These are phyloP conservation scores for Salvelinus namaycush DNA, from an alignment of 2,113 vertebrate species.

Conservation along the genomic window DNA sequence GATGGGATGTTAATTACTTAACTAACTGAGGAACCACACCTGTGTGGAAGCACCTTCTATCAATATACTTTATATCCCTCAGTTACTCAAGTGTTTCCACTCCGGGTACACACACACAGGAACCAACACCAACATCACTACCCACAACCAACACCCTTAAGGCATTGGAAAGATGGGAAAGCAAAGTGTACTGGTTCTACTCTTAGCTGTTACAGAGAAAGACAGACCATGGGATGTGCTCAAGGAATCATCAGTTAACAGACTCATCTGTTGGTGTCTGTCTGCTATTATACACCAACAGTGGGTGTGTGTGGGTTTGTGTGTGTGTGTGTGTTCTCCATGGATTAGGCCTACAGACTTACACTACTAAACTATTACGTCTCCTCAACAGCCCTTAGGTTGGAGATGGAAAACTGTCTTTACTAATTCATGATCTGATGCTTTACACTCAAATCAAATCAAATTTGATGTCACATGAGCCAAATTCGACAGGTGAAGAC, in stretches of 20 bases:
- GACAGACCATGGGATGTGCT: conserved; percentile 21
- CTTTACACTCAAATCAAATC: conserved; percentile 42
- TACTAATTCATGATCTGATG: conserved; percentile 65
- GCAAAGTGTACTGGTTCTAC: not conserved
- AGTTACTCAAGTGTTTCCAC: not conserved
- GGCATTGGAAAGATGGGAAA: not conserved
- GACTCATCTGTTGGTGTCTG: conserved; percentile 50
- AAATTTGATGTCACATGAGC: no score
- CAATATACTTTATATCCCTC: no score
- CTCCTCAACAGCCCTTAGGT: conserved; percentile 34
- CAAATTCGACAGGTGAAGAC: no score
- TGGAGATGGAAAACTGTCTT: conserved; percentile 50
- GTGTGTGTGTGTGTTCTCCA: not conserved
- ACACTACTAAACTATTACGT: conserved; percentile 50
- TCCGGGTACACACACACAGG: no score
- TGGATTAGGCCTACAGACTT: not conserved
- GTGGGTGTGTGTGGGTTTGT: not conserved
- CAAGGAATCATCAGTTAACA: conserved; percentile 57
- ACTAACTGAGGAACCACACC: no score
- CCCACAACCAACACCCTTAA: not conserved
- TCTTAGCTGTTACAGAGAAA: conserved; percentile 1
- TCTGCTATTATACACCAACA: conserved; percentile 30
- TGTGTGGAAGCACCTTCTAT: no score
- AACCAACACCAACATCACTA: not conserved
- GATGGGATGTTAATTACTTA: no score